These are phyloP conservation scores for Eleutherodactylus coqui DNA, from an alignment of 2,797 vertebrate genomes.

Conservation along the genomic window DNA sequence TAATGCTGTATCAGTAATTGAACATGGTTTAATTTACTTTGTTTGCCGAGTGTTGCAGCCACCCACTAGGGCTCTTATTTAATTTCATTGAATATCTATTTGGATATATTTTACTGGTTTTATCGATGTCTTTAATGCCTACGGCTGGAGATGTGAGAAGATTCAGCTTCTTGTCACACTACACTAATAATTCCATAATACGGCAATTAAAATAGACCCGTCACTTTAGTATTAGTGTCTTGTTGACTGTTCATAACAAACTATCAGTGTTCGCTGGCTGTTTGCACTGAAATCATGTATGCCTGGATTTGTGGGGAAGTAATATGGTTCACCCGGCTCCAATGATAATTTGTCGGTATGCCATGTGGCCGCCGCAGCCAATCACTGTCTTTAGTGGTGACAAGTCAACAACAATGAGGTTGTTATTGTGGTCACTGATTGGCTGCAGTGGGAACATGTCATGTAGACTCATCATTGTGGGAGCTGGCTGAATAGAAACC, in stretches of 20 bases:
- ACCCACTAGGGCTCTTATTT: constrained; percentile 67
- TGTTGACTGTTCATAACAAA: constrained; percentile 21
- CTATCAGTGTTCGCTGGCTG: too few relatives aligned
- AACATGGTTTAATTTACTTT: constrained; percentile 72
- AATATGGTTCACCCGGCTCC: not conserved
- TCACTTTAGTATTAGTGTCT: constrained; percentile 3
- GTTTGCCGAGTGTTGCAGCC: constrained; percentile 71
- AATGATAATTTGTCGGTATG: too few relatives aligned
- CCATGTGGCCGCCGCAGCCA: too few relatives aligned
- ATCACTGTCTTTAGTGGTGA: too few relatives aligned
- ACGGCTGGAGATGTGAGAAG: constrained; percentile 8
- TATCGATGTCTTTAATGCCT: constrained; percentile 57
- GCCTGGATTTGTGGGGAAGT: not conserved
- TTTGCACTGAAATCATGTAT: not conserved
- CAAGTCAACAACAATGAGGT: too few relatives aligned
- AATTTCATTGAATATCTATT: constrained; percentile 69
- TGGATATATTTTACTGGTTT: constrained; percentile 64
- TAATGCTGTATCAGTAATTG: constrained; percentile 79
- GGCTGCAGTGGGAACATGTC: too few relatives aligned
- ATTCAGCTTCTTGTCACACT: constrained; percentile 1
- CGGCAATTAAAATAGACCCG: constrained; percentile 32
- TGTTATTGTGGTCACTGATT: too few relatives aligned
- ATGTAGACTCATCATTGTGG: too few relatives aligned
- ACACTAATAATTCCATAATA: constrained; percentile 40
- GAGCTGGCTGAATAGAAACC: too few relatives aligned